Evolutionary conservation across 2,888 invertebrate species (phyloP).

Genomic region (Achlya flavicornis): DNA sequence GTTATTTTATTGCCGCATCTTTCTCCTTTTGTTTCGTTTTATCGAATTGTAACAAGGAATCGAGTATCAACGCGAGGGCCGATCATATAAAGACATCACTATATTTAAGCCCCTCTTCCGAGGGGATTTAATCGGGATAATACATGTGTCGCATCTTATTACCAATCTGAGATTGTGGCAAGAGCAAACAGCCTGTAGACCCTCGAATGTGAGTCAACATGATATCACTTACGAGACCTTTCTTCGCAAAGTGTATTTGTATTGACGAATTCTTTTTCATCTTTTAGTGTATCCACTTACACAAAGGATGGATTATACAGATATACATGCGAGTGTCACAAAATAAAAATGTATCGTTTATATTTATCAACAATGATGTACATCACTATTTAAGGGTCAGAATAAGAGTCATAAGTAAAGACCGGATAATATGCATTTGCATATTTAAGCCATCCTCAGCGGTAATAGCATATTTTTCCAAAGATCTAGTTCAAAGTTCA

Average conservation of each 20-base stretch:
- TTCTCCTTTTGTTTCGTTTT: conserved; percentile 12
- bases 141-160: conserved; percentile 82
- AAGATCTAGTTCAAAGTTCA: no score
- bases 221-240: conserved; percentile 75
- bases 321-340: conserved; percentile 24
- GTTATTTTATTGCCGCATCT: conserved; percentile 8
- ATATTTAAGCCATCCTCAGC: no score
- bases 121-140: conserved; percentile 79
- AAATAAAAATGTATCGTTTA: conserved; percentile 21
- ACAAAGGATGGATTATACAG: conserved; percentile 42
- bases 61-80: conserved; percentile 32
- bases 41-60: conserved; percentile 16
- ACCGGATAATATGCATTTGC: no score
- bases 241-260: conserved; percentile 68
- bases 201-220: conserved; percentile 71
- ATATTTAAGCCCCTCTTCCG: conserved; percentile 69
- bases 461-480: no score
- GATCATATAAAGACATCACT: conserved; percentile 66
- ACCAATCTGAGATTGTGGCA: conserved; percentile 79
- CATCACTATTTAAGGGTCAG: background rate
- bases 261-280: conserved; percentile 68
- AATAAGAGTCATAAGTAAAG: no score
- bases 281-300: conserved; percentile 54
- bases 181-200: conserved; percentile 74
- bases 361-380: no score